phyloP scores from a whole-genome alignment of 2,888 invertebrate species.

The Pammene fasciana region DNA sequence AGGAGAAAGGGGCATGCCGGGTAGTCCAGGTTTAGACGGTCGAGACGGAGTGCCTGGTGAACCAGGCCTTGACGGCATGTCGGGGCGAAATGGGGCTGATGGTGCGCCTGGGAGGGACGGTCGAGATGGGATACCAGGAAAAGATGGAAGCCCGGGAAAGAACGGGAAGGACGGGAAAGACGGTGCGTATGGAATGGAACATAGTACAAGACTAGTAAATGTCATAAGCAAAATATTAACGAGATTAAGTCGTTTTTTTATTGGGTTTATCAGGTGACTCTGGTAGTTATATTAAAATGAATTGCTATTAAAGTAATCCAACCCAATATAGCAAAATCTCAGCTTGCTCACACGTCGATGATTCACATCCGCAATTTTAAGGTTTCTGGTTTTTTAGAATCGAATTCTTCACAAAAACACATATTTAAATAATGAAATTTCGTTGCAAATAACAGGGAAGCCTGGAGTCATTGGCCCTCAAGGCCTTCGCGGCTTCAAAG shows the following conservation, averaged over 20 bases:
- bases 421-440: too few species aligned
- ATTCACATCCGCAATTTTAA: too few species aligned
- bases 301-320: too few species aligned
- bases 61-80: conserved; percentile 93
- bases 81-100: conserved; percentile 92
- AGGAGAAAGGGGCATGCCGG: conserved; percentile 88
- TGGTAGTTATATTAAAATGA: too few species aligned
- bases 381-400: too few species aligned
- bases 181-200: conserved; percentile 63
- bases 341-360: too few species aligned
- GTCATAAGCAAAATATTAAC: too few species aligned
- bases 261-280: too few species aligned
- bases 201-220: too few species aligned
- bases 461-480: conserved; percentile 86
- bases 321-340: too few species aligned
- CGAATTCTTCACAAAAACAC: too few species aligned
- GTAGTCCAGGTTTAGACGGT: conserved; percentile 90
- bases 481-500: conserved; percentile 89
- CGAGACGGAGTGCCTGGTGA: conserved; percentile 95
- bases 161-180: conserved; percentile 79
- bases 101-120: conserved; percentile 91
- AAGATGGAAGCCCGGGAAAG: conserved; percentile 88
- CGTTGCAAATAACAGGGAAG: conserved; percentile 76
- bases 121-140: conserved; percentile 86
- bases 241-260: too few species aligned